Conservation (phyloP, 2,888 invertebrate genomes). For the Rotaria macrura region DNA sequence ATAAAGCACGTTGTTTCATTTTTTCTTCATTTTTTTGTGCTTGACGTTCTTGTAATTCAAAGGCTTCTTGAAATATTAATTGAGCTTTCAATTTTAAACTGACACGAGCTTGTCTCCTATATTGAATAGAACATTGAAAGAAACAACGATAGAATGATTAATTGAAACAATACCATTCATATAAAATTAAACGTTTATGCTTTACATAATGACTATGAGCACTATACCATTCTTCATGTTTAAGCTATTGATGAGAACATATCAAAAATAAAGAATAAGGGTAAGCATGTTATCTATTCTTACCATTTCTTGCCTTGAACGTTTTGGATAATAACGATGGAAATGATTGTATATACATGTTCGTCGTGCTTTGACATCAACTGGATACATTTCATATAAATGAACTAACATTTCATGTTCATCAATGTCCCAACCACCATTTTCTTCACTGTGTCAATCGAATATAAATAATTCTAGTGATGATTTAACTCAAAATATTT, state of each 20-base stretch:
- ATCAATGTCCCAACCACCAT: not conserved
- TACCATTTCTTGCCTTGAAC: conserved; percentile 16
- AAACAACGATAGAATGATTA: too few species aligned
- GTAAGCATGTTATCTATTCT: not conserved
- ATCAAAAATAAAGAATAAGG: not conserved
- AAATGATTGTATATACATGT: conserved; percentile 5
- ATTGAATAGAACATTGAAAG: too few species aligned
- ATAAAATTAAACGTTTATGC: not conserved
- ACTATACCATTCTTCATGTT: conserved; percentile 15
- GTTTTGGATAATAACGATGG: not conserved
- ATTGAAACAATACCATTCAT: not conserved
- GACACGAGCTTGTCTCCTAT: conserved; percentile 7
- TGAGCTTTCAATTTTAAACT: not conserved
- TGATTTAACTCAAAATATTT: too few species aligned
- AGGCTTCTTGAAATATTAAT: not conserved
- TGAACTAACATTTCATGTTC: conserved; percentile 19
- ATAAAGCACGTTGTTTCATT: not conserved
- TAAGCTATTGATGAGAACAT: not conserved
- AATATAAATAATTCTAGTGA: not conserved
- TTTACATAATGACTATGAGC: not conserved
- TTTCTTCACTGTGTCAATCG: too few species aligned
- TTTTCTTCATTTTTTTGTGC: not conserved
- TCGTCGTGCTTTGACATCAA: not conserved
- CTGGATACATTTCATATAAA: not conserved
- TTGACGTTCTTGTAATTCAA: conserved; percentile 9